phyloP scores from a whole-genome alignment of 2,888 invertebrate species.

The Laspeyria flexula region DNA sequence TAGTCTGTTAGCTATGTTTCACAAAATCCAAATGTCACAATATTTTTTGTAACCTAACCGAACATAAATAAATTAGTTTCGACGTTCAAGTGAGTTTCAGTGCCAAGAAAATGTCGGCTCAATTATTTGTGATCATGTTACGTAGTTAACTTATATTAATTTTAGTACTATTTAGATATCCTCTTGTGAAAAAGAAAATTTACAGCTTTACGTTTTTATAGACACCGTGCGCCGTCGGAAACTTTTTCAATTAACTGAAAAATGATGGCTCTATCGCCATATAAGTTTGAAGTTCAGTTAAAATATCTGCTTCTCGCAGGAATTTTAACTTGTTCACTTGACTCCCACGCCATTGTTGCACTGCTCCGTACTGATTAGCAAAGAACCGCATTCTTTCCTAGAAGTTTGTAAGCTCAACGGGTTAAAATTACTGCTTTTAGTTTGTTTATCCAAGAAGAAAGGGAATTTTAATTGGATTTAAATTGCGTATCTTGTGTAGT shows the following conservation, averaged over 20 bases:
- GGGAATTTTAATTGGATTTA: neutral
- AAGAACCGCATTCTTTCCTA: constrained; percentile 8
- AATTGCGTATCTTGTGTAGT: too few relatives aligned
- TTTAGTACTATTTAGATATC: too few relatives aligned
- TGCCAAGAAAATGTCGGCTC: too few relatives aligned
- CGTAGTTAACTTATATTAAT: too few relatives aligned
- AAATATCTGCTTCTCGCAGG: constrained; percentile 5
- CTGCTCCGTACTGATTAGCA: constrained; percentile 11
- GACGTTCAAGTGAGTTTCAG: too few relatives aligned
- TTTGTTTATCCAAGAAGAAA: neutral
- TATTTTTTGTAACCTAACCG: too few relatives aligned
- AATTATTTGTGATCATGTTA: too few relatives aligned
- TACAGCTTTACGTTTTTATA: too few relatives aligned
- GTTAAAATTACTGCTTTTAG: neutral
- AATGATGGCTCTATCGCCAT: constrained; percentile 41
- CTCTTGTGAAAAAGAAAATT: too few relatives aligned
- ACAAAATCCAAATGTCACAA: too few relatives aligned
- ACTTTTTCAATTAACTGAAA: constrained; percentile 57
- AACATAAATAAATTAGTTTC: neutral
- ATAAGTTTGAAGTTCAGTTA: constrained; percentile 8
- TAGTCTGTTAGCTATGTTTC: too few relatives aligned
- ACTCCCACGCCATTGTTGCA: constrained; percentile 10
- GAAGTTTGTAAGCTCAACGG: constrained; percentile 5
- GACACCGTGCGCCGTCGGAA: constrained; percentile 30
- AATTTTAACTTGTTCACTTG: constrained; percentile 11